Conservation (phyloP, 2,113 vertebrate species). For the Cinclus cinclus region DNA sequence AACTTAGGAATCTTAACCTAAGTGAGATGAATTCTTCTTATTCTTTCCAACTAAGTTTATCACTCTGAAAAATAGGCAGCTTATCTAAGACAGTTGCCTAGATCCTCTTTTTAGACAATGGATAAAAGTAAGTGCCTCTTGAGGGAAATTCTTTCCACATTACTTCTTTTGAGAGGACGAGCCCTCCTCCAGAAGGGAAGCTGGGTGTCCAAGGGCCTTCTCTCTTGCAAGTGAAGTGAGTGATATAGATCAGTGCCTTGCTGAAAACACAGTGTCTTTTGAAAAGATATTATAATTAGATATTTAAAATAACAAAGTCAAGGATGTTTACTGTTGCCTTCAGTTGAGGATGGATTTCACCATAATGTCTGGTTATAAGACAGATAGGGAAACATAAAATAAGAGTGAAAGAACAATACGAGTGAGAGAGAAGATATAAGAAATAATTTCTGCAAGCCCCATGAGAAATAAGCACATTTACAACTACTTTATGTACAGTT, state of each 20-base stretch:
- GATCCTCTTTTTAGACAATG: not conserved
- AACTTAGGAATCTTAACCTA: not conserved
- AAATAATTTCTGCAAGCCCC: slow-evolving; percentile 10
- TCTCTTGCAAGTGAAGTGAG: not conserved
- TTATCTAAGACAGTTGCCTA: not conserved
- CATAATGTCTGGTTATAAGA: not conserved
- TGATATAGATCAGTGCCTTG: not conserved
- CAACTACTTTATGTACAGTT: slow-evolving; percentile 23
- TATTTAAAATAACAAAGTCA: not conserved
- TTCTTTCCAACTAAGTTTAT: not conserved
- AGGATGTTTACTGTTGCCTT: not conserved
- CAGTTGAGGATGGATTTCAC: not conserved
- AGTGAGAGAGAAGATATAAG: slow-evolving; percentile 17
- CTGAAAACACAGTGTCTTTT: not conserved
- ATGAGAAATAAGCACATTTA: slow-evolving; percentile 39
- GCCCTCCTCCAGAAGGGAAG: not conserved
- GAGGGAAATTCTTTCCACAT: not conserved
- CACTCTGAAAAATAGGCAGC: not conserved
- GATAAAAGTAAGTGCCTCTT: not conserved
- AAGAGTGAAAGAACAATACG: slow-evolving; percentile 41
- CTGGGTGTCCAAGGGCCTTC: not conserved
- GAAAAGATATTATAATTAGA: not conserved
- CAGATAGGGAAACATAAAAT: slow-evolving; percentile 14
- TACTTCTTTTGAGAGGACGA: not conserved
- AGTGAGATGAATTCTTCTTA: slow-evolving; percentile 1